Evolutionary conservation across 2,888 invertebrate species (phyloP).

Genomic region (Eumerus sabulonum): DNA sequence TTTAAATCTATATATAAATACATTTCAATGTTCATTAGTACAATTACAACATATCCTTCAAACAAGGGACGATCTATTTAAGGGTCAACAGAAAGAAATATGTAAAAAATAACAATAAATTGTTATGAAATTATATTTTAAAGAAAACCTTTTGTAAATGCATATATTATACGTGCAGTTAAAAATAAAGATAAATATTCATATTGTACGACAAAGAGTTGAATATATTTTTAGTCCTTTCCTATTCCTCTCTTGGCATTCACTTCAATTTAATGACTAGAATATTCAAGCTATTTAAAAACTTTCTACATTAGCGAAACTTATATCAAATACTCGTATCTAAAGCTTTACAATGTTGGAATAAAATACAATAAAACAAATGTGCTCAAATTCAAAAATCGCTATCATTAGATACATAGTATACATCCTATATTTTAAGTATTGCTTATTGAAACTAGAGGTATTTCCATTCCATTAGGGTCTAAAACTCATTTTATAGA

Average conservation of each 20-base stretch:
- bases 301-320: too few species aligned
- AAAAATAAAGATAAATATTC: slow-evolving; percentile 30
- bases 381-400: too few species aligned
- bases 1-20: slow-evolving; percentile 13
- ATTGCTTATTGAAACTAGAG: too few species aligned
- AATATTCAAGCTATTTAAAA: too few species aligned
- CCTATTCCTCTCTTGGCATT: slow-evolving; percentile 25
- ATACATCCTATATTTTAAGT: too few species aligned
- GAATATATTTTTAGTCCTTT: too few species aligned
- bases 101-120: slow-evolving; percentile 38
- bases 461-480: too few species aligned
- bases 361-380: slow-evolving; percentile 9
- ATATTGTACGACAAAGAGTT: not conserved
- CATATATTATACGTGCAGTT: not conserved
- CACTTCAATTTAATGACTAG: too few species aligned
- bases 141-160: not conserved
- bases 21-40: slow-evolving; percentile 36
- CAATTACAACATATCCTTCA: slow-evolving; percentile 52
- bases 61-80: slow-evolving; percentile 44
- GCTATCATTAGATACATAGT: too few species aligned
- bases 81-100: not conserved
- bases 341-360: slow-evolving; percentile 26
- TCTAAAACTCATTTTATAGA: too few species aligned
- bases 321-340: slow-evolving; percentile 34
- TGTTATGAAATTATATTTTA: slow-evolving; percentile 11